A percentile compares a stretch with the other conserved stretches of the same genome.
Evolutionary conservation across 2,113 vertebrate species (phyloP).

Genomic region (Lasiurus borealis): DNA sequence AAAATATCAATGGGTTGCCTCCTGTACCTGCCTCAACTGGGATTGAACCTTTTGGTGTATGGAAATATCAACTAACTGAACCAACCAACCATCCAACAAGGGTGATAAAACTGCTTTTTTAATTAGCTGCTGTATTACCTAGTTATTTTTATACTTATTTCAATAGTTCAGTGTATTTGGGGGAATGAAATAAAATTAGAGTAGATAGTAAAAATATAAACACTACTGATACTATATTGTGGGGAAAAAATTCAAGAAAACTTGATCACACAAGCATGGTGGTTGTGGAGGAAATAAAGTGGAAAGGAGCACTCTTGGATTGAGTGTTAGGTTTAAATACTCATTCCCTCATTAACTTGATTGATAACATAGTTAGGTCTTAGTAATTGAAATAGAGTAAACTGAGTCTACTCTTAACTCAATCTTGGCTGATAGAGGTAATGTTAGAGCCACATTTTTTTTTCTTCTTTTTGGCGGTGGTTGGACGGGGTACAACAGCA

Average conservation of each 20-base stretch:
- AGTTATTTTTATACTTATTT: conserved; percentile 31
- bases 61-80: neutral
- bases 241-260: neutral
- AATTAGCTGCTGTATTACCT: neutral
- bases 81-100: neutral
- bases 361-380: conserved; percentile 5
- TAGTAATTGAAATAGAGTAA: neutral
- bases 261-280: neutral
- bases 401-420: neutral
- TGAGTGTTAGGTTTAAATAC: neutral
- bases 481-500: neutral
- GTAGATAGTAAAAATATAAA: neutral
- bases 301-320: neutral
- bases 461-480: neutral
- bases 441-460: neutral
- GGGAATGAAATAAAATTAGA: neutral
- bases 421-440: neutral
- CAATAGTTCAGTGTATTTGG: neutral
- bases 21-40: neutral
- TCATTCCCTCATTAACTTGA: neutral
- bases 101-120: neutral
- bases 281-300: neutral
- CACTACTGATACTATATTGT: neutral
- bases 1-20: neutral
- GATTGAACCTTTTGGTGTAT: neutral